A percentile compares a stretch with the other conserved stretches of the same genome.
Conservation (phyloP, 2,113 vertebrate species). For the Pampusana beccarii region DNA sequence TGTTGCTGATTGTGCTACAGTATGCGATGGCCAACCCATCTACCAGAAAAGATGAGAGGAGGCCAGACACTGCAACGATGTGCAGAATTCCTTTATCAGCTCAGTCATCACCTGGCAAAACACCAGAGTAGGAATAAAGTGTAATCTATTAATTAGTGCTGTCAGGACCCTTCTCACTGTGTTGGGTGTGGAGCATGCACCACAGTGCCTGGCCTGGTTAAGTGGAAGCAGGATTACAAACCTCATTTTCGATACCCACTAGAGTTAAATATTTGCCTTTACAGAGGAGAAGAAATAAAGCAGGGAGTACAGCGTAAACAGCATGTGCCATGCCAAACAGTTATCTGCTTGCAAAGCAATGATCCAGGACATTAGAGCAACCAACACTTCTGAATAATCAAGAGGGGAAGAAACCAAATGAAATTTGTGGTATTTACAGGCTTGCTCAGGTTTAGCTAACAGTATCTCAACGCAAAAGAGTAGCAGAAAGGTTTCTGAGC, state of each 20-base stretch:
- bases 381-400: not conserved
- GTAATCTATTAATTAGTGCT: not conserved
- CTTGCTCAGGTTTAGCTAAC: not conserved
- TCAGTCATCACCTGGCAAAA: slow-evolving; percentile 2
- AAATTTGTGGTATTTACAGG: not conserved
- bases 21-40: not conserved
- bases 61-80: not conserved
- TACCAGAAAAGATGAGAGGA: not conserved
- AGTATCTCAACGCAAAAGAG: not conserved
- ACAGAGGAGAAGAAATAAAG: not conserved
- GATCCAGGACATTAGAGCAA: not conserved
- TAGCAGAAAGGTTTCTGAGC: not conserved
- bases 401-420: not conserved
- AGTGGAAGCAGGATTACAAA: not conserved
- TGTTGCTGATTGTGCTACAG: not conserved
- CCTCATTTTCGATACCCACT: not conserved
- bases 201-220: not conserved
- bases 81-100: not conserved
- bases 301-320: not conserved
- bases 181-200: accelerated
- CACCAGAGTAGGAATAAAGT: not conserved
- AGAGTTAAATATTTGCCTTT: not conserved
- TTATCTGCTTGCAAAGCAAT: not conserved
- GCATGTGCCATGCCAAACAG: not conserved
- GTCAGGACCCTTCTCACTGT: not conserved